Evolutionary conservation across 2,113 vertebrate genomes (phyloP).

Genomic region (Nothoprocta pentlandii): DNA sequence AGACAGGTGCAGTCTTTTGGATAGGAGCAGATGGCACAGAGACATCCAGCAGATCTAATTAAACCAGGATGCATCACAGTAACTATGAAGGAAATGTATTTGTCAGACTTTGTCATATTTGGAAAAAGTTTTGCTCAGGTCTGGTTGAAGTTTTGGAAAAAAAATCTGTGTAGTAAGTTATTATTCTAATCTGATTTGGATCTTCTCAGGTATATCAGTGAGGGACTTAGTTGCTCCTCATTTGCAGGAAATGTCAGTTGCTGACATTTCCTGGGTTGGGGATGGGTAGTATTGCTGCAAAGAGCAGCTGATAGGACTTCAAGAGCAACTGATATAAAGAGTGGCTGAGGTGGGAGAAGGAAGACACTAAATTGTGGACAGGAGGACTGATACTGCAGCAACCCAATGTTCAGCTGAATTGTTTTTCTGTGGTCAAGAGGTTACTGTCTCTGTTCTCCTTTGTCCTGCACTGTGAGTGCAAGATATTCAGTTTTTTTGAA

Average conservation of each 20-base stretch:
- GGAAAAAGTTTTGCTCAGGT: not conserved
- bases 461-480: not conserved
- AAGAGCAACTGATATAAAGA: not conserved
- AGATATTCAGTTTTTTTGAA: not conserved
- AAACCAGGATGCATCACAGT: conserved; percentile 5
- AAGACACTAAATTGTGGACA: not conserved
- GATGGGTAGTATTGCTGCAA: not conserved
- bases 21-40: conserved; percentile 52
- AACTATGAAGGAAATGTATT: not conserved
- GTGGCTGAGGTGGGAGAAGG: not conserved
- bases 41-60: conserved; percentile 52
- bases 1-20: conserved; percentile 47
- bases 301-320: not conserved
- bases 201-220: not conserved
- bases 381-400: not conserved
- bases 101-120: not conserved
- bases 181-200: not conserved
- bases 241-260: not conserved
- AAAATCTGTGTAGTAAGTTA: not conserved
- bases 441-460: not conserved
- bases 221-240: not conserved
- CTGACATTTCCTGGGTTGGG: not conserved
- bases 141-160: not conserved
- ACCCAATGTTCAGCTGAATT: not conserved
- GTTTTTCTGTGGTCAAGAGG: not conserved